These are phyloP conservation scores for Calyptomena viridis DNA, from an alignment of 2,113 vertebrate genomes.

Conservation along the genomic window DNA sequence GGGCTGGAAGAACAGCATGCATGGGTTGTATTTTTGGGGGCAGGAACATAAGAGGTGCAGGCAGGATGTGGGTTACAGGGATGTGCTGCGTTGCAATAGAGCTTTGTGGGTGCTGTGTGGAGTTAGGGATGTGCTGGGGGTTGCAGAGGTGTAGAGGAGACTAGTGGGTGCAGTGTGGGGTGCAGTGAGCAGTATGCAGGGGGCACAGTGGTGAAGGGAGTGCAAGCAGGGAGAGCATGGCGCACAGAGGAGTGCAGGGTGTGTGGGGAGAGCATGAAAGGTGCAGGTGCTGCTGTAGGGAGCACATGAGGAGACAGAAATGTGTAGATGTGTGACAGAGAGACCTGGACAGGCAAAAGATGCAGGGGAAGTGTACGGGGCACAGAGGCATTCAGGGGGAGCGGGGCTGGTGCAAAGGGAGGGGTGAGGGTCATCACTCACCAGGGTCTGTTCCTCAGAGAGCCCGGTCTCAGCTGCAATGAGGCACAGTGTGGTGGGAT, in stretches of 20 bases:
- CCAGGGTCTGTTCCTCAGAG: conserved; percentile 75
- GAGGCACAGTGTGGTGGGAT: conserved; percentile 75
- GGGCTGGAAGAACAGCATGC: neutral
- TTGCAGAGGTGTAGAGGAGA: neutral
- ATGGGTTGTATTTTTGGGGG: neutral
- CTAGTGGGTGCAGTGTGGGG: neutral
- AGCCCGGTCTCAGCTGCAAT: conserved; percentile 76
- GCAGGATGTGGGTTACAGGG: neutral
- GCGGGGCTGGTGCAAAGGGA: neutral
- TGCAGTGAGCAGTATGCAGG: neutral
- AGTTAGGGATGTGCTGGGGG: neutral
- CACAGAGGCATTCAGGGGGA: neutral
- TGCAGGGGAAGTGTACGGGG: neutral
- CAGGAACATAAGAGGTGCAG: accelerated
- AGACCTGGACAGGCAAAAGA: neutral
- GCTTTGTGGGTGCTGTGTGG: neutral
- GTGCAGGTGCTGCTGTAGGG: neutral
- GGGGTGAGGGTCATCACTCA: conserved; percentile 14
- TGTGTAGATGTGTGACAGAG: accelerated
- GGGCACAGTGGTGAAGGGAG: too few relatives aligned
- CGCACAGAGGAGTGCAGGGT: neutral
- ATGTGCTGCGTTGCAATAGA: neutral
- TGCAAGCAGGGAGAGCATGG: neutral
- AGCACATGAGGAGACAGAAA: neutral
- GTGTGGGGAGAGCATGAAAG: neutral